Conservation (phyloP, 2,113 vertebrate genomes). For the Macroglossus sobrinus region DNA sequence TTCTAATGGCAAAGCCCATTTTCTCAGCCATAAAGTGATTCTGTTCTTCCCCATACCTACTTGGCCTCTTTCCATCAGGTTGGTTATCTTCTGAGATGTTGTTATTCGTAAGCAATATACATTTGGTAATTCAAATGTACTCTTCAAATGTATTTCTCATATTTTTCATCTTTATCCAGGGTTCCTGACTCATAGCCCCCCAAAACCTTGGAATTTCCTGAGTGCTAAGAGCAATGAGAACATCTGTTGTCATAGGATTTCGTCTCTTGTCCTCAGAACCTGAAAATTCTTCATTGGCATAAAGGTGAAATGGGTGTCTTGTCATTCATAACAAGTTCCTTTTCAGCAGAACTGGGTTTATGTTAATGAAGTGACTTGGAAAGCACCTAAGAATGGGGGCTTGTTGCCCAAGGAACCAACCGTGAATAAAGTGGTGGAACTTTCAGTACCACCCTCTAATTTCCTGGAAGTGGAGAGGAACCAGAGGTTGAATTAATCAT, state of each 20-base stretch:
- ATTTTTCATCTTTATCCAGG: too few relatives aligned
- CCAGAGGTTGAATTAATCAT: background rate
- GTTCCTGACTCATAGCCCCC: too few relatives aligned
- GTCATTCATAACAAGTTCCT: background rate
- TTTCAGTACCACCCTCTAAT: background rate
- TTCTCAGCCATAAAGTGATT: background rate
- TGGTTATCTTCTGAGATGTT: background rate
- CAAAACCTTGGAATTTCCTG: background rate
- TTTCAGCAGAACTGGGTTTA: background rate
- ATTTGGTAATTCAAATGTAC: too few relatives aligned
- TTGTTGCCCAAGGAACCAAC: background rate
- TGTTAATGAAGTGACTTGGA: background rate
- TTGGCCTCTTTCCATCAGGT: background rate
- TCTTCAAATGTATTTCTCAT: too few relatives aligned
- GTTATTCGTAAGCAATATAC: background rate
- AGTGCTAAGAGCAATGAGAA: background rate
- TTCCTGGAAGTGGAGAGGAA: background rate
- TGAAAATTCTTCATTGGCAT: background rate
- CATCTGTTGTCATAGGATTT: background rate
- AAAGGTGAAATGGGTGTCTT: background rate
- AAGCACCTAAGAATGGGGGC: background rate
- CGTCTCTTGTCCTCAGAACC: background rate
- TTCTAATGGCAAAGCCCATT: background rate
- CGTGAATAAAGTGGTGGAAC: background rate
- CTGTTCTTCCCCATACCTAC: background rate